Conservation (phyloP, 64 coral and sea anemone species). For the Porites lutea region DNA sequence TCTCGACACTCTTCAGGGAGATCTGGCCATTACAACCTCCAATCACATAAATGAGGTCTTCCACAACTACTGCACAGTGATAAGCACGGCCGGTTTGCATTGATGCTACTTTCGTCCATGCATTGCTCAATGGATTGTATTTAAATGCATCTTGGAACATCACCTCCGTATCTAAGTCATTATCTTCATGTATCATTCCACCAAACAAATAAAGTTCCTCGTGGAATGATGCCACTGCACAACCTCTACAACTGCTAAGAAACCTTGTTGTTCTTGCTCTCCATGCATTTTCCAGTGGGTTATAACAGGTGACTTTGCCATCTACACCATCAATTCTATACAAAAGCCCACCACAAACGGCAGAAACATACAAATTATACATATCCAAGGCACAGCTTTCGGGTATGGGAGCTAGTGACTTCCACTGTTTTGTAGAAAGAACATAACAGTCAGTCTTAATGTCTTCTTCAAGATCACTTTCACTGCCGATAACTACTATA, state of each 20-base stretch:
- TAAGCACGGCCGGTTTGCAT: conserved; percentile 1
- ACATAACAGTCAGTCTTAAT: background rate
- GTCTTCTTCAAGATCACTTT: too few species aligned
- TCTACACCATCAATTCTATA: background rate
- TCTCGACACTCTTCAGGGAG: background rate
- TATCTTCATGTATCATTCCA: background rate
- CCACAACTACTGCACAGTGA: conserved; percentile 35
- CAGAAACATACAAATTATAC: background rate
- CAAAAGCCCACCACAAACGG: conserved; percentile 31
- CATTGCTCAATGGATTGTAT: background rate
- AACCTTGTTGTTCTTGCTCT: background rate
- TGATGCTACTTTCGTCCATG: background rate
- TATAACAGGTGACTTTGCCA: background rate
- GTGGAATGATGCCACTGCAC: background rate
- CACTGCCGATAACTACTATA: background rate
- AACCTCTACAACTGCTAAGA: background rate
- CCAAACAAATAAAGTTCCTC: too few species aligned
- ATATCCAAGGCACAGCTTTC: background rate
- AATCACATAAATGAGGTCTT: conserved; percentile 17
- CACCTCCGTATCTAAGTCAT: background rate
- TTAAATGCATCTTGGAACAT: background rate
- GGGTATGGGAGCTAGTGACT: background rate
- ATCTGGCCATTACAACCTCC: background rate
- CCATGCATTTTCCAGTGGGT: background rate
- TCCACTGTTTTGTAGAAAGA: background rate